Evolutionary conservation across 2,797 vertebrate genomes (phyloP).

Genomic region (Vireo griseus): DNA sequence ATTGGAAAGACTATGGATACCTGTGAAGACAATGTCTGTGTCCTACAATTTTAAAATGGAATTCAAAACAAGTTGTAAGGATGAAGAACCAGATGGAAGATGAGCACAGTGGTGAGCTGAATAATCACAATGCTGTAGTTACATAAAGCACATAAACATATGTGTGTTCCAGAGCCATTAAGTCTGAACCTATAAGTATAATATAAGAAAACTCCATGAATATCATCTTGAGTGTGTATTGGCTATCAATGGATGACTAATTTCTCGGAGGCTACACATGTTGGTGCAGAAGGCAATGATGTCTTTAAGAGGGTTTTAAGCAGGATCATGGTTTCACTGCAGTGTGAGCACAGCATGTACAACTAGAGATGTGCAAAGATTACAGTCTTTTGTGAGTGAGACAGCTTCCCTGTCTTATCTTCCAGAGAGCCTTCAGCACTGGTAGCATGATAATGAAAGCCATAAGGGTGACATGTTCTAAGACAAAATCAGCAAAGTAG

Average conservation of each 20-base stretch:
- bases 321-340: fast-evolving
- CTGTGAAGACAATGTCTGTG: neutral
- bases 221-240: neutral
- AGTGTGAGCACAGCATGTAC: neutral
- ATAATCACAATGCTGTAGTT: neutral
- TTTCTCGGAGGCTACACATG: neutral
- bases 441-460: neutral
- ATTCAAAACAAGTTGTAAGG: neutral
- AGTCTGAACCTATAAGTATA: neutral
- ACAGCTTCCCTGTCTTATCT: neutral
- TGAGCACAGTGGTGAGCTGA: neutral
- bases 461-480: fast-evolving
- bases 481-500: neutral
- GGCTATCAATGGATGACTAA: neutral
- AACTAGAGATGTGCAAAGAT: neutral
- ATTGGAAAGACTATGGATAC: neutral
- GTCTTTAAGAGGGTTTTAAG: neutral
- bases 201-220: neutral
- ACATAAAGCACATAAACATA: neutral
- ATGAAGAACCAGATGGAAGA: neutral
- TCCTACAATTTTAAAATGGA: neutral
- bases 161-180: neutral
- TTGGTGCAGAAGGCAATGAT: neutral
- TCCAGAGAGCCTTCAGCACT: neutral
- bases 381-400: neutral